Evolutionary conservation across 1,140 invertebrate species (phyloP), one percentile per base, ranked within the genome.

Genomic region (Tachypleus tridentatus): DNA sequence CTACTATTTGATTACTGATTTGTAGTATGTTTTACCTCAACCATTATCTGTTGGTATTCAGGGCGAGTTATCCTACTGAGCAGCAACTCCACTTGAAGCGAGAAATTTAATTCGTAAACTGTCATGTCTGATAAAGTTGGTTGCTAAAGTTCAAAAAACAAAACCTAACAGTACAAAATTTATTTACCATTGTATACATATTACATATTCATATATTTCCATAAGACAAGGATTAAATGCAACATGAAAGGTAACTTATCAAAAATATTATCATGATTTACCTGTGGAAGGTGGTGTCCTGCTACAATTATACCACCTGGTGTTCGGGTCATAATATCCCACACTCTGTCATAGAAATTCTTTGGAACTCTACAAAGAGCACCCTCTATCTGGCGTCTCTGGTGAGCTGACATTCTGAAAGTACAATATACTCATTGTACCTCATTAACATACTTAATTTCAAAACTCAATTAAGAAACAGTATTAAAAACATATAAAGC

Each of bases 61-160:
- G 96, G 91, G 57, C 86, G 78, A 61, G 84, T 80, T 68, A 97
- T 91, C 70, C 87, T 85, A 76, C 93, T 91, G 59, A 99, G 80
- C 76, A 95, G 90, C 70, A 88, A 85, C 80, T 99, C 96, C 3
- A 99, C 92, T 50, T 94, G 78, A 63, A 98, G 80, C n/a, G 95
- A 88, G 81, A 99, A 99, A 65, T 91, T 94, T 53, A 99, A 79
- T 77, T 99, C 97, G 57, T 93, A 93, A 73, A 91, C 84, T 5
- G 93, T 96, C 93, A 98, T 97, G 76, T 95, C 91, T 4, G 89
- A 88, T 10, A 98, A 77, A 4, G 93, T 97, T 10, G 94, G 93
- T 74, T 93, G 85, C 72, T 96, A 88, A 54, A 65, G 64, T 4
- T 57, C 49, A 63, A 52, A 53, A 49, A 68, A 49, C 4, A 29